phyloP scores from a whole-genome alignment of 2,113 vertebrate genomes.

The Tinamus guttatus region DNA sequence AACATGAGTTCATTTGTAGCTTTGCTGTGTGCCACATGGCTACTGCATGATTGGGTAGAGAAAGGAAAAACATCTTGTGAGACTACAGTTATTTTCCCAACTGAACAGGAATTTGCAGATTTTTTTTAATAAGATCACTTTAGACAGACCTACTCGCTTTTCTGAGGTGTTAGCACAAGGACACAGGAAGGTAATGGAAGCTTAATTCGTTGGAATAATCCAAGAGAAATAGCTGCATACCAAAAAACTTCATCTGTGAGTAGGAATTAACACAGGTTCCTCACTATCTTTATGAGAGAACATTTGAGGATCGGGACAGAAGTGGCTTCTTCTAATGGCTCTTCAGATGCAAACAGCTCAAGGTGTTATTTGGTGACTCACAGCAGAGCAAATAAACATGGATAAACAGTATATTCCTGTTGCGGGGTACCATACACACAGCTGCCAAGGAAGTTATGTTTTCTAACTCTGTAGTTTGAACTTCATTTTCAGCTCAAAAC shows the following conservation, averaged over 20 bases:
- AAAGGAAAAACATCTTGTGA: neutral
- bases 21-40: rapidly evolving
- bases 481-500: neutral
- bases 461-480: neutral
- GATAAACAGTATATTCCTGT: neutral
- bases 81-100: neutral
- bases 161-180: neutral
- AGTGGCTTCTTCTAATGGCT: rapidly evolving
- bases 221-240: neutral
- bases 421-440: neutral
- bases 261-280: neutral
- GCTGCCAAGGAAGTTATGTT: neutral
- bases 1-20: neutral
- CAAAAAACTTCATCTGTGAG: neutral
- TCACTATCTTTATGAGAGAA: neutral
- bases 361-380: neutral
- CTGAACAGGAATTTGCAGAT: neutral
- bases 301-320: neutral
- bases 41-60: neutral
- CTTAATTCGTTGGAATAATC: neutral
- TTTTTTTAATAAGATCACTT: neutral
- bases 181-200: neutral
- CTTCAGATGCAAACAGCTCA: neutral
- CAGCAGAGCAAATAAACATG: neutral
- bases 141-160: neutral